phyloP scores from a whole-genome alignment of 2,888 invertebrate genomes.

The Drosophila tanythrix region DNA sequence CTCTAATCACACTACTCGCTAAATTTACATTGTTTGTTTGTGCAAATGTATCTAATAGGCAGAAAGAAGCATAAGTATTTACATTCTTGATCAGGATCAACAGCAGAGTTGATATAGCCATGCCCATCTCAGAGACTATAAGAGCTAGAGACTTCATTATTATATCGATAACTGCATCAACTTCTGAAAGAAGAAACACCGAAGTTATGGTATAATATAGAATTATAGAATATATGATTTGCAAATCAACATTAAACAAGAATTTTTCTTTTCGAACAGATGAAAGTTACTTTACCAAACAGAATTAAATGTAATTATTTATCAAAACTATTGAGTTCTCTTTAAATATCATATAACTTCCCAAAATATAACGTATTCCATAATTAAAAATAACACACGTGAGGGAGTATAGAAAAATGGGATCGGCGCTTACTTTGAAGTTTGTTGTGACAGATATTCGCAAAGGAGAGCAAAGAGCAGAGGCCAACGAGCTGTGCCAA shows the following conservation, averaged over 20 bases:
- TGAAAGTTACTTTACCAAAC: not conserved
- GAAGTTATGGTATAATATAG: too few relatives aligned
- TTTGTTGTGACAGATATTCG: not conserved
- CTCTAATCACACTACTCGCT: too few relatives aligned
- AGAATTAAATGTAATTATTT: not conserved
- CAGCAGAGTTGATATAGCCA: too few relatives aligned
- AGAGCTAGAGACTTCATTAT: too few relatives aligned
- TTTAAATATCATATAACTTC: not conserved
- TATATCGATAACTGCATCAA: too few relatives aligned
- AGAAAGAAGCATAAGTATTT: too few relatives aligned
- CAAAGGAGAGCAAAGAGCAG: not conserved
- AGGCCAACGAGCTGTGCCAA: conserved; percentile 18
- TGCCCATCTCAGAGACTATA: too few relatives aligned
- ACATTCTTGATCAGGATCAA: too few relatives aligned
- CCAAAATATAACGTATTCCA: not conserved
- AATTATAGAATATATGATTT: not conserved
- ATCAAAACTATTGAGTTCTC: not conserved
- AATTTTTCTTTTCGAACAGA: not conserved
- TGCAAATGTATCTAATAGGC: too few relatives aligned
- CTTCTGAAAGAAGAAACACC: too few relatives aligned
- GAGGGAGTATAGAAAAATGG: not conserved
- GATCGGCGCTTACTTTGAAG: not conserved
- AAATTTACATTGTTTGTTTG: too few relatives aligned
- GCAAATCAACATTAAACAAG: not conserved
- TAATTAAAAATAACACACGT: not conserved